Base-by-base conservation (phyloP, 2,113 vertebrate species). In the Salvator merianae region DNA sequence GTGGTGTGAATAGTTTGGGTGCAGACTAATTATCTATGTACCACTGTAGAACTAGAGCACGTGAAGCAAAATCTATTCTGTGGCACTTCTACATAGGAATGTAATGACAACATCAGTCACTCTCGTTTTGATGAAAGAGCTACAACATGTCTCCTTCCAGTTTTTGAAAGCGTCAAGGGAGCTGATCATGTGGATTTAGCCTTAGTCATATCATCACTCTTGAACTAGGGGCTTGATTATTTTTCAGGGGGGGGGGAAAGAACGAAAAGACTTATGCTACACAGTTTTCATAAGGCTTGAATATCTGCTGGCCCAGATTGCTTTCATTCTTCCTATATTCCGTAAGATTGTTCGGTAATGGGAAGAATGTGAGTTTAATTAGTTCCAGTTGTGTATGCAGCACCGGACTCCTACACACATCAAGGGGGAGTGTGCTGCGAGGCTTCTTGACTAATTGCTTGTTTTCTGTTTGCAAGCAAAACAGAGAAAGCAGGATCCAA, bases 401-500 rank as follows among this genome's bases (percentile, higher is more conserved):
- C 90, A 93, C 89, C 86, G 88, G 86, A 82, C 78, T 91, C 85
- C 86, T 88, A 86, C 70, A 73, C 83, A 91, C 83, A 91, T 86
- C 88, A 90, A 89, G 88, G 90, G 81, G 70, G 88, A 86, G 90
- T 87, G 55, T 0, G 89, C 90, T 85, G 88, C 92, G 90, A 92
- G 88, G 89, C 91, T 92, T 88, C 87, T 93, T 91, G 90, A 79
- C 89, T 93, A 94, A 94, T 94, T 93, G 89, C 92, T 93, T 92
- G 89, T 93, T 92, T 93, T 94, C 93, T 88, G 89, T 89, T 90
- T 87, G 86, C 0, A 26, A 94, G 90, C 84, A 93, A 94, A 93
- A 94, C 91, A 94, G 93, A 93, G 88, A 94, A 90, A 94, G 92
- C 92, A 88, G 91, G 88, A 93, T 91, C 90, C 90, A 93, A 85